phyloP scores from a whole-genome alignment of 2,113 vertebrate genomes.

The Leptocoma aspasia region DNA sequence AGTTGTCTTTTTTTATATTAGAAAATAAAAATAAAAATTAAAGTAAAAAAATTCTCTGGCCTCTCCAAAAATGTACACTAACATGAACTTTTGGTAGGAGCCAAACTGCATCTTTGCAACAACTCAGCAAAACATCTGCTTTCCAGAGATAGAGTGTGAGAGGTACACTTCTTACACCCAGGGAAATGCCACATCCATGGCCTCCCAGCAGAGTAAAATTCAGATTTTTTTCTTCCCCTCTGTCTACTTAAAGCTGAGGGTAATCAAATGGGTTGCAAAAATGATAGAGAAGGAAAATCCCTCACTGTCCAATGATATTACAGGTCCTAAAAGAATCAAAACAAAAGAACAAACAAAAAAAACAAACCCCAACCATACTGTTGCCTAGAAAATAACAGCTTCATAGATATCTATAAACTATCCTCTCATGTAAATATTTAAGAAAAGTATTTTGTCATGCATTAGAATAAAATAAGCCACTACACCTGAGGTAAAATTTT shows the following conservation, averaged over 20 bases:
- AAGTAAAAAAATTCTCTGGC: not conserved
- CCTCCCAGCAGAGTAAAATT: not conserved
- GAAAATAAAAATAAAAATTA: not conserved
- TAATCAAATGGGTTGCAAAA: not conserved
- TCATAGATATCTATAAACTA: not conserved
- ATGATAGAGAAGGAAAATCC: not conserved
- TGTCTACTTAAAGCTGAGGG: not conserved
- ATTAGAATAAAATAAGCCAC: not conserved
- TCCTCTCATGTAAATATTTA: not conserved
- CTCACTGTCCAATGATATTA: not conserved
- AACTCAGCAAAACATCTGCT: not conserved
- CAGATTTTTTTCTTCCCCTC: not conserved
- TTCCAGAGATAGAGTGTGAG: not conserved
- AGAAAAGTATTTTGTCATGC: not conserved
- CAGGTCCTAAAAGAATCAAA: not conserved
- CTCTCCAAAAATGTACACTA: not conserved
- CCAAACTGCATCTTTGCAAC: not conserved
- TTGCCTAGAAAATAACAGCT: not conserved
- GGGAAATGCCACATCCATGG: not conserved
- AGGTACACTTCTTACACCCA: not conserved
- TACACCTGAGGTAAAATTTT: not conserved
- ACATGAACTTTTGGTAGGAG: not conserved
- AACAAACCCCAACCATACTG: rapidly evolving
- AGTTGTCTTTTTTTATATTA: not conserved
- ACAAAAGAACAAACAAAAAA: not conserved